A percentile compares a stretch with the other conserved stretches of the same genome.
Evolutionary conservation across 2,888 invertebrate genomes (phyloP).

Genomic region (Plagodis dolabraria): DNA sequence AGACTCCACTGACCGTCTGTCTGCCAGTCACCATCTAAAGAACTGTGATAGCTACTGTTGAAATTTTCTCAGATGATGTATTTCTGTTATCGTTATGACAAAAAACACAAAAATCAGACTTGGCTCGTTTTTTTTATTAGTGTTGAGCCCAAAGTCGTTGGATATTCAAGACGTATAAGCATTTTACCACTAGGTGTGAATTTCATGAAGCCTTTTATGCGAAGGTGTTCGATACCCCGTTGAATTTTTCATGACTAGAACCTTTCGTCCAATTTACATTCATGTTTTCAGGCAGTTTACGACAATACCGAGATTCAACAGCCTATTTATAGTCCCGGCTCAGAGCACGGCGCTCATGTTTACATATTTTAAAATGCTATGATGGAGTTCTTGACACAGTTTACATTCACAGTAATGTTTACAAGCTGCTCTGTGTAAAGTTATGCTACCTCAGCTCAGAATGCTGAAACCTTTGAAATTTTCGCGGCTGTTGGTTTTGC

Average conservation of each 20-base stretch:
- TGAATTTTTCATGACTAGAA: slow-evolving; percentile 40
- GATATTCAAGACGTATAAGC: slow-evolving; percentile 20
- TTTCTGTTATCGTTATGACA: no score
- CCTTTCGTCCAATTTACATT: slow-evolving; percentile 37
- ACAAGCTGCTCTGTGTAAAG: slow-evolving; percentile 7
- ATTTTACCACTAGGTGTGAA: slow-evolving; percentile 25
- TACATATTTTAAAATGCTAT: slow-evolving; percentile 37
- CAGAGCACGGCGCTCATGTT: slow-evolving; percentile 33
- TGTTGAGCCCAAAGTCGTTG: not conserved
- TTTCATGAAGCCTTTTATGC: slow-evolving; percentile 36
- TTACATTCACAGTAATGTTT: slow-evolving; percentile 35
- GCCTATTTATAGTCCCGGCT: slow-evolving; percentile 32
- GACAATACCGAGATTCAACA: slow-evolving; percentile 33
- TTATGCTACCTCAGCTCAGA: not conserved
- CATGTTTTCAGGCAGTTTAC: slow-evolving; percentile 27
- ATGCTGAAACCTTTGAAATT: no score
- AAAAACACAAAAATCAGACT: no score
- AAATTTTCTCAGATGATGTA: no score
- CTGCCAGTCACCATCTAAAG: no score
- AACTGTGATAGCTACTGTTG: no score
- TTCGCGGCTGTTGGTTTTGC: no score
- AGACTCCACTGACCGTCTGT: no score
- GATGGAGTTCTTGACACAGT: slow-evolving; percentile 39
- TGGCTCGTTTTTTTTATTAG: not conserved
- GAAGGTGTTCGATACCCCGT: slow-evolving; percentile 33